Conservation (phyloP, 2,797 vertebrate species). For the Anas georgica region DNA sequence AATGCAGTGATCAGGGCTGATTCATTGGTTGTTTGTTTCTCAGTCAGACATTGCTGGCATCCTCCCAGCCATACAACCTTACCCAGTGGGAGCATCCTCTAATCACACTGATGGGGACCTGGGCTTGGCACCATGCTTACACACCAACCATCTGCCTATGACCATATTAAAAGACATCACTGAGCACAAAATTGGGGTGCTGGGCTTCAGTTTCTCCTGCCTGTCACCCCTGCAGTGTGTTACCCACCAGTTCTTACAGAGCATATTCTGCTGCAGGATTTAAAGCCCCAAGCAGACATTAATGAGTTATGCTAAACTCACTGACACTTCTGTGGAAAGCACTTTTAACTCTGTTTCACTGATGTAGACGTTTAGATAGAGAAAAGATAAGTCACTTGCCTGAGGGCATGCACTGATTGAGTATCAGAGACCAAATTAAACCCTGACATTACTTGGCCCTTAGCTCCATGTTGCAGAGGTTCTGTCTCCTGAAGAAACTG, state of each 20-base stretch:
- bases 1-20: constrained; percentile 72
- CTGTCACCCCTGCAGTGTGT: background rate
- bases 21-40: constrained; percentile 71
- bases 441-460: constrained; percentile 60
- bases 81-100: constrained; percentile 25
- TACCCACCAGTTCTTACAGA: background rate
- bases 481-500: constrained; percentile 1
- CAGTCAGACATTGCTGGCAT: constrained; percentile 48
- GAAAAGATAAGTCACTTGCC: constrained; percentile 62
- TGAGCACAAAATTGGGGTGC: background rate
- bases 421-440: constrained; percentile 66
- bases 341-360: constrained; percentile 19
- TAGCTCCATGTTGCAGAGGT: background rate
- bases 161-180: rapidly evolving
- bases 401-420: constrained; percentile 38
- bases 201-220: background rate
- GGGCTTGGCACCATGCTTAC: rapidly evolving
- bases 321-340: constrained; percentile 25
- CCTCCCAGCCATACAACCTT: constrained; percentile 45
- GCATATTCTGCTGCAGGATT: background rate
- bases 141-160: background rate
- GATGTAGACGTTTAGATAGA: constrained; percentile 32
- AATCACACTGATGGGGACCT: background rate
- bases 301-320: constrained; percentile 52
- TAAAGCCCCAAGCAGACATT: background rate